phyloP scores from a whole-genome alignment of 2,888 invertebrate species.

The Julus scandinavius region DNA sequence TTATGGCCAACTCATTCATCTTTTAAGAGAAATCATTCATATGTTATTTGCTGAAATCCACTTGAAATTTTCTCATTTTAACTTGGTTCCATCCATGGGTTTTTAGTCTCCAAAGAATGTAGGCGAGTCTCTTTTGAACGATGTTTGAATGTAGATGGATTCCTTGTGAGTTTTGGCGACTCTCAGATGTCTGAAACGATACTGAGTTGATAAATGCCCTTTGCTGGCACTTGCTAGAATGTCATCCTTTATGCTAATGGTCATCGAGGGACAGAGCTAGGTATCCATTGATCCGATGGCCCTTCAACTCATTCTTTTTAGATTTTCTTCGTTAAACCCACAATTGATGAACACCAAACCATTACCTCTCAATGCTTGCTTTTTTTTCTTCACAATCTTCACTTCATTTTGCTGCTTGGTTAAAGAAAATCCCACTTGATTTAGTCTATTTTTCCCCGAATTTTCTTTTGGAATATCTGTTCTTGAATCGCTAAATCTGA shows the following conservation, averaged over 20 bases:
- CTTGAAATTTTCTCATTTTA: no score
- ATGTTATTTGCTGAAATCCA: no score
- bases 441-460: neutral
- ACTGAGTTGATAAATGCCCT: neutral
- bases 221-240: conserved; percentile 1
- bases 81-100: no score
- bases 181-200: conserved; percentile 9
- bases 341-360: conserved; percentile 1
- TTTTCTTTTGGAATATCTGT: neutral
- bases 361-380: neutral
- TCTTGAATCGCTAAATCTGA: neutral
- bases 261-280: neutral
- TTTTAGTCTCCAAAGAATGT: no score
- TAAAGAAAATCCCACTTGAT: neutral
- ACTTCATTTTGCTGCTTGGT: neutral
- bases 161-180: neutral
- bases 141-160: no score
- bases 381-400: neutral
- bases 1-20: no score
- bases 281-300: neutral
- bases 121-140: no score
- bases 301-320: conserved; percentile 9
- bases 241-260: conserved; percentile 13
- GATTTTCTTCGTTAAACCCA: neutral
- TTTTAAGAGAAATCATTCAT: no score